phyloP scores from a whole-genome alignment of 2,113 vertebrate species.

The Leptobrachium leishanense region DNA sequence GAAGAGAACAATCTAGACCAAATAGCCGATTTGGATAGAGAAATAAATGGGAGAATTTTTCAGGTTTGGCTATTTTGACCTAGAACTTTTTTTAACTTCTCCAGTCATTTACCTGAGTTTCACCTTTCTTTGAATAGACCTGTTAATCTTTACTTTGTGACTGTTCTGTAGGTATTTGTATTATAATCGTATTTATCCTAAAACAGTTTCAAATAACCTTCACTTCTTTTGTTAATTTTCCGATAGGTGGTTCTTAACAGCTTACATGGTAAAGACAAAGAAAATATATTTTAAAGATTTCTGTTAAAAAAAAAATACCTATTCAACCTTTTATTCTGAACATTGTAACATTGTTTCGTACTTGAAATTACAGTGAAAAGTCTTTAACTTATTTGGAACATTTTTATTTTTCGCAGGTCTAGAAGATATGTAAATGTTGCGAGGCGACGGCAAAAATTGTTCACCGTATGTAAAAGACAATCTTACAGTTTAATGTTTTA shows the following conservation, averaged over 20 bases:
- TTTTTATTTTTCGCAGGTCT: neutral
- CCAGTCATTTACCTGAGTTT: too few relatives aligned
- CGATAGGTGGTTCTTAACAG: neutral
- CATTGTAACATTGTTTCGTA: neutral
- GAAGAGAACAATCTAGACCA: too few relatives aligned
- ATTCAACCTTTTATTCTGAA: constrained; percentile 13
- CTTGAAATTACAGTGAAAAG: neutral
- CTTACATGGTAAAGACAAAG: neutral
- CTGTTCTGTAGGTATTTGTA: too few relatives aligned
- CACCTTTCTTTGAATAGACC: too few relatives aligned
- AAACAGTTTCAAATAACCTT: neutral
- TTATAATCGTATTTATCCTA: too few relatives aligned
- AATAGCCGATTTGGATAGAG: too few relatives aligned
- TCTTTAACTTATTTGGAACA: neutral
- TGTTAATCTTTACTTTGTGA: too few relatives aligned
- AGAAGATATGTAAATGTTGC: constrained; percentile 29
- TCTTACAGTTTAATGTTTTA: constrained; percentile 31
- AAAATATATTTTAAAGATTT: neutral
- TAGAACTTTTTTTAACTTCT: too few relatives aligned
- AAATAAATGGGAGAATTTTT: too few relatives aligned
- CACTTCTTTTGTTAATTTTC: neutral
- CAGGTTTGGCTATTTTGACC: too few relatives aligned
- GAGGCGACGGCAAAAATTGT: constrained; percentile 15
- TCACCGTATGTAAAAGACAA: constrained; percentile 32
- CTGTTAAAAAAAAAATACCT: constrained; percentile 2